A percentile compares a stretch with the other conserved stretches of the same genome.
Conservation (phyloP, 2,797 vertebrate genomes). For the Thripadectes ignobilis region DNA sequence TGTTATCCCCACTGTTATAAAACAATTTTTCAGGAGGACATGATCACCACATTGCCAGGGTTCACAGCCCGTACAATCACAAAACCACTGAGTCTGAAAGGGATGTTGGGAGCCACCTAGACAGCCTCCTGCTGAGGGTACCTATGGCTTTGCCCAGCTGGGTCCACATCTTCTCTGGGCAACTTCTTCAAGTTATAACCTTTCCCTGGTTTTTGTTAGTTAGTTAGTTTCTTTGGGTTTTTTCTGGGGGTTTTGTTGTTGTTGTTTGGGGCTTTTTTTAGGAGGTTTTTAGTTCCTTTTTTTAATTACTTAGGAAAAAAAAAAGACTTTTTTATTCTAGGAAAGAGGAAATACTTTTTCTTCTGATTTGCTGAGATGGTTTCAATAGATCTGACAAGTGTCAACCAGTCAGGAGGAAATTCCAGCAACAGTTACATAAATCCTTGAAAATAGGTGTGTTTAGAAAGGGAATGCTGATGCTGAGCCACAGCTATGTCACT, state of each 20-base stretch:
- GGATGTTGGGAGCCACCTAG: background rate
- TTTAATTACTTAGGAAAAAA: background rate
- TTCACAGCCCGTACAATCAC: background rate
- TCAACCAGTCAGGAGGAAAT: constrained; percentile 41
- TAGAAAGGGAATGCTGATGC: background rate
- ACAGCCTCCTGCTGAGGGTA: background rate
- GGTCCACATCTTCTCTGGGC: background rate
- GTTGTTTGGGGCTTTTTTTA: too few relatives aligned
- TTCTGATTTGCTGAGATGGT: background rate
- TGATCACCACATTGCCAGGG: background rate
- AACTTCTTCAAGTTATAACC: background rate
- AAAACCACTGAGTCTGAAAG: background rate
- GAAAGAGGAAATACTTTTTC: background rate
- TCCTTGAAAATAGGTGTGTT: background rate
- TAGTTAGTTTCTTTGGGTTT: too few relatives aligned
- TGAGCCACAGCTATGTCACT: background rate
- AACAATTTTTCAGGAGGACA: background rate
- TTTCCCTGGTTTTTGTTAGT: too few relatives aligned
- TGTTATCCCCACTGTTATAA: background rate
- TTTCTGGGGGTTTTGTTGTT: background rate
- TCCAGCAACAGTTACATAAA: constrained; percentile 21
- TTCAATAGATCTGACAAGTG: constrained; percentile 23
- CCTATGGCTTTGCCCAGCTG: background rate
- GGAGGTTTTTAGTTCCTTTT: background rate
- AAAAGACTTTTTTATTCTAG: background rate